Percentiles rank a stretch among this genome's conserved stretches.
phyloP scores from a whole-genome alignment of 2,888 invertebrate genomes.

The Aproaerema taeniolella region DNA sequence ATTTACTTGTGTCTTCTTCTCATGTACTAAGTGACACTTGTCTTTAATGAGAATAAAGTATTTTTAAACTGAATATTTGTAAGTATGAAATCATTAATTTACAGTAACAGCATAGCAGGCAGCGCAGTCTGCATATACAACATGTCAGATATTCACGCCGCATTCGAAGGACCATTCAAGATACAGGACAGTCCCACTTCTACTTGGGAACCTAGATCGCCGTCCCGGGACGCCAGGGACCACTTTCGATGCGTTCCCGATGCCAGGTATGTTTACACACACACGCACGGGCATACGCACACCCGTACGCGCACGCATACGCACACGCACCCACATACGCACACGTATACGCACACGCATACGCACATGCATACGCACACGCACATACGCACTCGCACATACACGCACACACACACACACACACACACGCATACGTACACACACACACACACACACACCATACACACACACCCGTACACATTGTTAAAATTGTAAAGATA shows the following conservation, averaged over 20 bases:
- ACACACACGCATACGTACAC: not conserved
- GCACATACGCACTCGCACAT: not conserved
- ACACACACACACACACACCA: not conserved
- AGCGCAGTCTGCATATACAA: slow-evolving; percentile 96
- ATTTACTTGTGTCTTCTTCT: too few relatives aligned
- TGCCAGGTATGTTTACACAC: slow-evolving; percentile 37
- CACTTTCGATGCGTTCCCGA: slow-evolving; percentile 79
- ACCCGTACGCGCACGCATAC: not conserved
- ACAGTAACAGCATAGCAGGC: slow-evolving; percentile 90
- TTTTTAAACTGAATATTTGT: too few relatives aligned
- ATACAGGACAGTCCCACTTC: slow-evolving; percentile 86
- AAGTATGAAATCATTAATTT: too few relatives aligned
- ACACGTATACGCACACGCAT: not conserved
- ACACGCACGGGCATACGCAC: not conserved
- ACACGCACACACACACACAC: not conserved
- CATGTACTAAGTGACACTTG: too few relatives aligned
- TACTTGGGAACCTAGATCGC: slow-evolving; percentile 83
- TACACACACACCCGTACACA: too few relatives aligned
- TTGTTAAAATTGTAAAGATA: too few relatives aligned
- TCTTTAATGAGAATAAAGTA: too few relatives aligned
- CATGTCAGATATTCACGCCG: slow-evolving; percentile 85
- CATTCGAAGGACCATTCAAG: slow-evolving; percentile 92
- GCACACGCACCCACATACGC: too few relatives aligned
- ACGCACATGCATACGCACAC: not conserved
- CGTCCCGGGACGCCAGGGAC: slow-evolving; percentile 43